Percentiles rank a stretch among this genome's conserved stretches.
phyloP scores from a whole-genome alignment of 2,888 invertebrate genomes.

The Caenorhabditis afra region DNA sequence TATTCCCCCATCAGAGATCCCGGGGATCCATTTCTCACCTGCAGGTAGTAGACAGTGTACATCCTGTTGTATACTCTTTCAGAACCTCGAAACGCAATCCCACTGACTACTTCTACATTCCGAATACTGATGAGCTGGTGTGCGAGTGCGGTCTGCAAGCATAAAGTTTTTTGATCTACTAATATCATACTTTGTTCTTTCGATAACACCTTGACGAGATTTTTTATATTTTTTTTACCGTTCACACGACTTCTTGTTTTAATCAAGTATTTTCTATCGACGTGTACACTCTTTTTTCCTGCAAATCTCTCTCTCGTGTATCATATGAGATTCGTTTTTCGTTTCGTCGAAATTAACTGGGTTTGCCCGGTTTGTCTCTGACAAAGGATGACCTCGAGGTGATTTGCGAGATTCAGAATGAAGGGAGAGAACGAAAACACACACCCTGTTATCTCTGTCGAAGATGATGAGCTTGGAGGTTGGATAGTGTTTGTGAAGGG shows the following conservation, averaged over 20 bases:
- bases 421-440: constrained; percentile 8
- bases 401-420: constrained; percentile 16
- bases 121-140: constrained; percentile 54
- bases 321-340: constrained; percentile 30
- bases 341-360: constrained; percentile 32
- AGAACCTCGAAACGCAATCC: neutral
- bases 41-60: constrained; percentile 44
- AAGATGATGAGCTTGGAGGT: constrained; percentile 52
- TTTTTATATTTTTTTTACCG: neutral
- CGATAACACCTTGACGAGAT: neutral
- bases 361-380: constrained; percentile 27
- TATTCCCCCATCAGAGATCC: neutral
- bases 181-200: constrained; percentile 37
- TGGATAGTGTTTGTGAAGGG: constrained; percentile 50
- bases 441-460: constrained; percentile 53
- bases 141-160: constrained; percentile 41
- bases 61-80: constrained; percentile 17
- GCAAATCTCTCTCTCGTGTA: constrained; percentile 17
- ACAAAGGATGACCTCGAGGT: constrained; percentile 56
- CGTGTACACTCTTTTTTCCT: constrained; percentile 1
- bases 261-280: neutral
- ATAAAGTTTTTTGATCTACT: constrained; percentile 10
- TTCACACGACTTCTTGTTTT: constrained; percentile 5
- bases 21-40: constrained; percentile 12
- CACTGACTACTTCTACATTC: constrained; percentile 51